Percentiles rank a stretch among this genome's conserved stretches.
These are phyloP conservation scores for Drosophila mauritiana DNA, from an alignment of 1,140 invertebrate genomes.

Conservation along the genomic window DNA sequence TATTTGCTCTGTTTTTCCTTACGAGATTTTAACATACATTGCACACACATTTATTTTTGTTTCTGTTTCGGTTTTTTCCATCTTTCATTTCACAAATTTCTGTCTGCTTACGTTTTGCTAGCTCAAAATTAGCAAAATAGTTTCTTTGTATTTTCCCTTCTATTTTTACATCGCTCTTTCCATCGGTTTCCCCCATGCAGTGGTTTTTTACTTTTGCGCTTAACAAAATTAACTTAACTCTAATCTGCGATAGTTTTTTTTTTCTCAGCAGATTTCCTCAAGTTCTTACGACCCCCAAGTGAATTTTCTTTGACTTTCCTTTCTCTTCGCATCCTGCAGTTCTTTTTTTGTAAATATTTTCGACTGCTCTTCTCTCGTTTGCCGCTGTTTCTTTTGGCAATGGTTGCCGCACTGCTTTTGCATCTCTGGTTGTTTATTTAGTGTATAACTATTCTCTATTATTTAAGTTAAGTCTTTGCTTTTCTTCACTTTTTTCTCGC, in stretches of 20 bases:
- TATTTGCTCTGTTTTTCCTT: constrained; percentile 45
- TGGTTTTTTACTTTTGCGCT: constrained; percentile 20
- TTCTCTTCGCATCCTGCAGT: constrained; percentile 31
- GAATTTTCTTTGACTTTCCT: constrained; percentile 17
- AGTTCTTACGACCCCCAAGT: constrained; percentile 13
- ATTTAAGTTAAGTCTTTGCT: constrained; percentile 82
- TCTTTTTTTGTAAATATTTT: constrained; percentile 62
- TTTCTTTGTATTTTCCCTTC: constrained; percentile 34
- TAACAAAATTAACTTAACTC: constrained; percentile 50
- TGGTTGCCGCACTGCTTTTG: constrained; percentile 17
- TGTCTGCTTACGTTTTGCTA: constrained; percentile 40
- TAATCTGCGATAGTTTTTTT: constrained; percentile 34
- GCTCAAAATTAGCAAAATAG: constrained; percentile 53
- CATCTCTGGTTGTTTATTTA: constrained; percentile 59
- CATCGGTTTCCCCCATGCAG: constrained; percentile 22
- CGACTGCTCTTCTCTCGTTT: constrained; percentile 34
- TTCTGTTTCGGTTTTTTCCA: constrained; percentile 30
- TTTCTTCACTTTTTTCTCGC: constrained; percentile 73
- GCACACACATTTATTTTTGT: constrained; percentile 56
- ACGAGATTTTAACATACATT: constrained; percentile 65
- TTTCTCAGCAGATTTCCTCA: constrained; percentile 33
- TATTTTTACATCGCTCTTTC: constrained; percentile 44
- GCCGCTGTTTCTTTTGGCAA: constrained; percentile 38
- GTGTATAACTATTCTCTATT: constrained; percentile 76
- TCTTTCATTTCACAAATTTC: constrained; percentile 45